A percentile compares a stretch with the other conserved stretches of the same genome.
These are phyloP conservation scores for Drymonia ruficornis DNA, from an alignment of 2,888 invertebrate genomes.

Conservation along the genomic window DNA sequence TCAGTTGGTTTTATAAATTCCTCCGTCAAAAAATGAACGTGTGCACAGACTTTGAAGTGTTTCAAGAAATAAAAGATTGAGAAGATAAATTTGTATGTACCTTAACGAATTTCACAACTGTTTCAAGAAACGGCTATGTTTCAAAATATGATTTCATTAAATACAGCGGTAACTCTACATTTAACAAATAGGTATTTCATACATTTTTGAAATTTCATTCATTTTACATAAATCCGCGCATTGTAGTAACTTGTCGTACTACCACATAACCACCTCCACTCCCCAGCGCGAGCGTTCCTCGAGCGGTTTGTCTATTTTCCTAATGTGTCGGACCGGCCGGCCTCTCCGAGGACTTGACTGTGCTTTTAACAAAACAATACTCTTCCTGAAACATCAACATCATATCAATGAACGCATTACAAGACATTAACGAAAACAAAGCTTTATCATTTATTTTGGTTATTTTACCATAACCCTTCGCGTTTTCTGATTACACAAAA, in stretches of 20 bases:
- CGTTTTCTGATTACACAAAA: conserved; percentile 44
- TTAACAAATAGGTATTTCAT: too few relatives aligned
- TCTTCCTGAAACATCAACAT: conserved; percentile 69
- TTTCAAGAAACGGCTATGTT: background rate
- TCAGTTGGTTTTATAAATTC: background rate
- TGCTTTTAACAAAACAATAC: conserved; percentile 71
- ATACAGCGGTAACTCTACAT: too few relatives aligned
- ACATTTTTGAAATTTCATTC: conserved; percentile 17
- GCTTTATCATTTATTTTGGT: conserved; percentile 59
- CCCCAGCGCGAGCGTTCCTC: conserved; percentile 48
- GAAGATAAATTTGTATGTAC: background rate
- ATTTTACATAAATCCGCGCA: too few relatives aligned
- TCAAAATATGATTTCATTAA: background rate
- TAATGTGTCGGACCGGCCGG: conserved; percentile 62
- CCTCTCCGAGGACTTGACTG: conserved; percentile 53
- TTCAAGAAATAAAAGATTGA: background rate
- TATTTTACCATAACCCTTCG: conserved; percentile 51
- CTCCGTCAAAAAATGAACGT: background rate
- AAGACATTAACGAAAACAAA: conserved; percentile 52
- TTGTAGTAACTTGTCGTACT: too few relatives aligned
- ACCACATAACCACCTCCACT: conserved; percentile 52
- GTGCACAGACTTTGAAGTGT: background rate
- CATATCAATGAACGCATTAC: conserved; percentile 58
- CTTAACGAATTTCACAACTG: background rate
- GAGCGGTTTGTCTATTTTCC: conserved; percentile 73